These are phyloP conservation scores for Cygnus olor DNA, from an alignment of 2,797 vertebrate species.

Conservation along the genomic window DNA sequence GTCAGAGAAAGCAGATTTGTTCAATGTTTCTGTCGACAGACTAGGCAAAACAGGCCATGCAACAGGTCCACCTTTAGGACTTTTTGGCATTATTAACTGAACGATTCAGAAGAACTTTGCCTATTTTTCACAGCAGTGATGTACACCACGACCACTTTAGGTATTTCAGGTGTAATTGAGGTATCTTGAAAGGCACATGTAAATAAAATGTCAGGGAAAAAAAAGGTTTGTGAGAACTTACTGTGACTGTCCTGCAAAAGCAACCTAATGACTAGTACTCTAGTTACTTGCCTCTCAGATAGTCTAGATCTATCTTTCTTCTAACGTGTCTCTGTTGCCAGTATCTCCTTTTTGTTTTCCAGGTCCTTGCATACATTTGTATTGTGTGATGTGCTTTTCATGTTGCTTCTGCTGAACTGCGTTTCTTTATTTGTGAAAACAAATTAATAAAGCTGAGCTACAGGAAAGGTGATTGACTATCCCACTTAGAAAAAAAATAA, in stretches of 20 bases:
- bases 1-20: not conserved
- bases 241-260: not conserved
- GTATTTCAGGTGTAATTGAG: not conserved
- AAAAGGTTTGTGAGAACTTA: not conserved
- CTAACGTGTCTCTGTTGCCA: not conserved
- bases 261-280: not conserved
- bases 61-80: not conserved
- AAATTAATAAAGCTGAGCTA: slow-evolving; percentile 10
- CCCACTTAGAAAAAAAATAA: not conserved
- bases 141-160: not conserved
- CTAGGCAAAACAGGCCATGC: not conserved
- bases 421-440: not conserved
- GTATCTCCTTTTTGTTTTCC: not conserved
- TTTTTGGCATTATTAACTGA: not conserved
- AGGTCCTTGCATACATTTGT: not conserved
- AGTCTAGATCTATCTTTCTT: not conserved
- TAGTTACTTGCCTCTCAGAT: not conserved
- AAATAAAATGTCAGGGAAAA: not conserved
- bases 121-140: not conserved
- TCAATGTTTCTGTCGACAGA: not conserved
- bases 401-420: not conserved
- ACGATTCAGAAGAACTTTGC: not conserved
- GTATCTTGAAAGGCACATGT: not conserved
- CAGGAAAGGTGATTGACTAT: slow-evolving; percentile 25
- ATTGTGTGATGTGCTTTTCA: not conserved